Evolutionary conservation across 2,888 invertebrate genomes (phyloP).

Genomic region (Eilema sororculum): DNA sequence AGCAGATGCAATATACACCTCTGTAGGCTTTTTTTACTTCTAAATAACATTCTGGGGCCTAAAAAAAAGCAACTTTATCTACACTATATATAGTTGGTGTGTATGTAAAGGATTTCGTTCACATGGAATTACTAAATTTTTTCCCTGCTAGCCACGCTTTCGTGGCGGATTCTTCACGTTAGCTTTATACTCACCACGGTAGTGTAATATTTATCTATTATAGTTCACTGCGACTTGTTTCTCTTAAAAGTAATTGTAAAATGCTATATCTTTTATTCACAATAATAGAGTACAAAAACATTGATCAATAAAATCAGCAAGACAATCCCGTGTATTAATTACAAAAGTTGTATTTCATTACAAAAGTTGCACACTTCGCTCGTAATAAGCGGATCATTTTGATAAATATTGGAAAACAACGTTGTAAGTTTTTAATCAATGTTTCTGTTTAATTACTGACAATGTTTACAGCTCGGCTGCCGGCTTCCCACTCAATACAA

Average conservation of each 20-base stretch:
- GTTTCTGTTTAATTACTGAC: conserved; percentile 21
- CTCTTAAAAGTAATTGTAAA: conserved; percentile 18
- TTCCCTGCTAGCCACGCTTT: not conserved
- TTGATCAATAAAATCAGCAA: conserved; percentile 33
- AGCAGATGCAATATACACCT: no score
- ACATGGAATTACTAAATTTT: conserved; percentile 41
- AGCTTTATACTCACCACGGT: conserved; percentile 22
- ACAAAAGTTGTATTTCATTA: conserved; percentile 51
- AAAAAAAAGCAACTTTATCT: not conserved
- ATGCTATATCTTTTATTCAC: conserved; percentile 24
- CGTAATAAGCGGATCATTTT: conserved; percentile 43
- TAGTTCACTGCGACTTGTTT: conserved; percentile 28
- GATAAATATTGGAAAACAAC: conserved; percentile 48
- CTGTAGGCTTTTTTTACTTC: not conserved
- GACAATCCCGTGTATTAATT: conserved; percentile 48
- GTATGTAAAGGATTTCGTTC: not conserved
- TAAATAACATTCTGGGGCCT: not conserved
- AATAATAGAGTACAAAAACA: conserved; percentile 28
- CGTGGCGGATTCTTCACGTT: conserved; percentile 19
- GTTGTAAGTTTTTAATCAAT: conserved; percentile 40
- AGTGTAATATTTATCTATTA: not conserved
- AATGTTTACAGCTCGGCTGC: conserved; percentile 16
- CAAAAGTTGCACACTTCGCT: conserved; percentile 48
- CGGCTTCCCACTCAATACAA: not conserved
- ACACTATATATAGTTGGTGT: not conserved